Percentiles rank a stretch among this genome's conserved stretches.
Evolutionary conservation across 2,888 invertebrate species (phyloP).

Genomic region (Aspidiotus destructor): DNA sequence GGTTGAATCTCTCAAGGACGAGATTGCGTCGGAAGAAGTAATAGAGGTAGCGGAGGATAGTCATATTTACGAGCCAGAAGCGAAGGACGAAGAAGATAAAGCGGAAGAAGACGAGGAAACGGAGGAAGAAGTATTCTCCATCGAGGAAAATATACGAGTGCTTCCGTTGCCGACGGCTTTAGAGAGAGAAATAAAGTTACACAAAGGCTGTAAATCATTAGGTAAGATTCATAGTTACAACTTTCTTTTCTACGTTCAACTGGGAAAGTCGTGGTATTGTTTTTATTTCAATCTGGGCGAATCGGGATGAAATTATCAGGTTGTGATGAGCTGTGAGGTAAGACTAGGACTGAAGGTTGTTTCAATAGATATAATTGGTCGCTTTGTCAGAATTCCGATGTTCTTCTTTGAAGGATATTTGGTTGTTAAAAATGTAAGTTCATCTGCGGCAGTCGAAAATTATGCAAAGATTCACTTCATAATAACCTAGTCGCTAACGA

Average conservation of each 20-base stretch:
- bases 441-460: too few relatives aligned
- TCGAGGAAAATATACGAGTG: constrained; percentile 38
- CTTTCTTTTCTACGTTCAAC: neutral
- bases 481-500: too few relatives aligned
- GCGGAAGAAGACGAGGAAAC: neutral
- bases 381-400: too few relatives aligned
- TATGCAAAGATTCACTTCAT: too few relatives aligned
- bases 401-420: too few relatives aligned
- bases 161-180: constrained; percentile 45
- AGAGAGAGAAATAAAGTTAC: constrained; percentile 48
- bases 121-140: constrained; percentile 16
- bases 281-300: too few relatives aligned
- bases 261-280: too few relatives aligned
- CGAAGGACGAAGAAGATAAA: neutral
- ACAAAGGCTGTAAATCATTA: constrained; percentile 48
- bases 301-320: too few relatives aligned
- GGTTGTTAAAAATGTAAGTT: too few relatives aligned
- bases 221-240: constrained; percentile 41
- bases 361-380: too few relatives aligned
- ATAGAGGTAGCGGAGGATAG: neutral
- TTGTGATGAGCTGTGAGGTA: too few relatives aligned
- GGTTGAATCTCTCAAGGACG: constrained; percentile 24
- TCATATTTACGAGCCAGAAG: neutral
- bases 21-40: constrained; percentile 36
- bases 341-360: too few relatives aligned